Base-by-base conservation (phyloP, 2,113 vertebrate genomes). In the Equus przewalskii region DNA sequence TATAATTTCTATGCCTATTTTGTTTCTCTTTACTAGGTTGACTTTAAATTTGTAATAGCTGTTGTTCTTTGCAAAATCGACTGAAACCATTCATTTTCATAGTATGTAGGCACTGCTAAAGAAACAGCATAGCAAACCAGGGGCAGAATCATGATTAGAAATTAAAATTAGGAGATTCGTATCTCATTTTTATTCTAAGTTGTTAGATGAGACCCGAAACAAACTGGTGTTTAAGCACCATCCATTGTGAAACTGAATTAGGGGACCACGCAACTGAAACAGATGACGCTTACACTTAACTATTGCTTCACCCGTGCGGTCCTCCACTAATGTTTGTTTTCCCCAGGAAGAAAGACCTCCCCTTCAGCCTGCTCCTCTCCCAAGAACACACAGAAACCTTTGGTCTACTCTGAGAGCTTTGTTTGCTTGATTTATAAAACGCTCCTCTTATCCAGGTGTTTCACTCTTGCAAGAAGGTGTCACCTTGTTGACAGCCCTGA, bases 231-330 rank as follows among this genome's bases (percentile, higher is more conserved):
- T 69, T 95, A 83, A 84, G 33, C 16, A 28, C 22, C 92, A 99
- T 98, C 98, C 99, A 97, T 97, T 96, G 96, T 70, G 54, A 76
- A 92, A 98, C 99, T 98, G 98, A 99, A 99, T 99, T 99, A 99
- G 98, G 95, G 97, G 98, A 98, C 98, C 97, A 98, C 98, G 98
- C 97, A 98, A 97, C 97, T 98, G 98, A 99, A 99, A 98, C 98
- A 99, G 98, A 99, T 98, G 98, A 98, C 24, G 98, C 98, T 98
- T 98, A 98, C 98, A 97, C 97, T 98, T 98, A 98, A 98, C 98
- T 97, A 98, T 98, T 97, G 98, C 95, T 98, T 97, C 97, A 98
- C 97, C 97, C 98, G 99, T 98, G 60, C 99, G 98, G 98, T 99
- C 88, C 89, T 89, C 94, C 98, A 98, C 98, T 99, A 97, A 97